Percentiles rank a stretch among this genome's conserved stretches.
phyloP scores from a whole-genome alignment of 2,113 vertebrate genomes.

The Heterotis niloticus region DNA sequence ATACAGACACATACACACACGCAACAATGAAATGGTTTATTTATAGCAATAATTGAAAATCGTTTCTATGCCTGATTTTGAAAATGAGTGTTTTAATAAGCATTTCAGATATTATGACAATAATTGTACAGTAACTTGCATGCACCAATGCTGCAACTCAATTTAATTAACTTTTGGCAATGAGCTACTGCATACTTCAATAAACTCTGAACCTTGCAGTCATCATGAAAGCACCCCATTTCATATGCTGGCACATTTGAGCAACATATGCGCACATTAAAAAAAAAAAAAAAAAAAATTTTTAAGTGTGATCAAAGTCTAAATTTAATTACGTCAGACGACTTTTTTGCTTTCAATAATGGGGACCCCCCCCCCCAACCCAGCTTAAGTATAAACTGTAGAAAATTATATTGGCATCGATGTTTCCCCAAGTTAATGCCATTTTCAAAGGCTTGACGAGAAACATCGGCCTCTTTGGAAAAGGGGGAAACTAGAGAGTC shows the following conservation, averaged over 20 bases:
- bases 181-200: constrained; percentile 64
- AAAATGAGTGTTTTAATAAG: constrained; percentile 42
- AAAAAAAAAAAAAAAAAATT: too few relatives aligned
- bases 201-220: constrained; percentile 67
- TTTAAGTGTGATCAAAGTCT: constrained; percentile 61
- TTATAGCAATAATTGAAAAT: neutral
- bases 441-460: neutral
- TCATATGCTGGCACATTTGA: constrained; percentile 65
- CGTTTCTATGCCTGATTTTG: neutral
- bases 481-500: constrained; percentile 38
- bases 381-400: neutral
- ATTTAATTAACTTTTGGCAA: constrained; percentile 75
- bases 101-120: constrained; percentile 57
- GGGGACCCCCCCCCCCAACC: too few relatives aligned
- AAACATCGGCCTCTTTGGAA: constrained; percentile 30
- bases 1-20: neutral
- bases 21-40: neutral
- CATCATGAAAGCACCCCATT: constrained; percentile 44
- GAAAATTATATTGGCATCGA: constrained; percentile 4
- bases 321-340: constrained; percentile 77
- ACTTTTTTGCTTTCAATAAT: constrained; percentile 28
- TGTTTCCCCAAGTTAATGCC: neutral
- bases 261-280: constrained; percentile 69
- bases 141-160: constrained; percentile 68
- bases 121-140: constrained; percentile 58